These are phyloP conservation scores for Hypomesus transpacificus DNA, from an alignment of 2,113 vertebrate species.

Conservation along the genomic window DNA sequence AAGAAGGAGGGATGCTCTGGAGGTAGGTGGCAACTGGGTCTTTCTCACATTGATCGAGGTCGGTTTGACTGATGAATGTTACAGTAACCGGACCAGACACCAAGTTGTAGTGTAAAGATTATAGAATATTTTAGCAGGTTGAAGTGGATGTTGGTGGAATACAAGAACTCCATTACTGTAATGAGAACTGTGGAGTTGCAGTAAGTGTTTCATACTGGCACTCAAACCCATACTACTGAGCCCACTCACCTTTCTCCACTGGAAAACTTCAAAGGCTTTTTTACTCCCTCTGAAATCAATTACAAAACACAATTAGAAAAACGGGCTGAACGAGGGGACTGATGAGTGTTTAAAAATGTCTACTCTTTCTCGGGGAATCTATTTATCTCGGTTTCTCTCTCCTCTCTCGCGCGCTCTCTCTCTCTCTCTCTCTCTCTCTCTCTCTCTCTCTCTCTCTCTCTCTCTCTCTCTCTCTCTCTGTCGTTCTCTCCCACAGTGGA, in stretches of 20 bases:
- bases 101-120: conserved; percentile 3
- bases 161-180: neutral
- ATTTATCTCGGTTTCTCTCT: no score
- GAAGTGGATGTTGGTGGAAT: neutral
- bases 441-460: conserved; percentile 14
- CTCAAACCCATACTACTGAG: neutral
- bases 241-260: neutral
- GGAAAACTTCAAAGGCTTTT: neutral
- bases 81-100: neutral
- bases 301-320: conserved; percentile 53
- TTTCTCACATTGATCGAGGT: conserved; percentile 7
- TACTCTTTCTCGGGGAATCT: no score
- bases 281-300: conserved; percentile 47
- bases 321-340: conserved; percentile 22
- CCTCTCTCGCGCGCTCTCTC: no score
- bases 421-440: neutral
- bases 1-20: conserved; percentile 3
- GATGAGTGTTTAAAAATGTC: conserved; percentile 59
- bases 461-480: conserved; percentile 23
- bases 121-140: neutral
- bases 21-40: neutral
- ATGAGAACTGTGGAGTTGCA: neutral
- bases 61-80: neutral
- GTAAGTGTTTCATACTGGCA: neutral
- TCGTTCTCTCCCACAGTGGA: conserved; percentile 35